phyloP scores from a whole-genome alignment of 2,113 vertebrate species.

The Megaptera novaeangliae region DNA sequence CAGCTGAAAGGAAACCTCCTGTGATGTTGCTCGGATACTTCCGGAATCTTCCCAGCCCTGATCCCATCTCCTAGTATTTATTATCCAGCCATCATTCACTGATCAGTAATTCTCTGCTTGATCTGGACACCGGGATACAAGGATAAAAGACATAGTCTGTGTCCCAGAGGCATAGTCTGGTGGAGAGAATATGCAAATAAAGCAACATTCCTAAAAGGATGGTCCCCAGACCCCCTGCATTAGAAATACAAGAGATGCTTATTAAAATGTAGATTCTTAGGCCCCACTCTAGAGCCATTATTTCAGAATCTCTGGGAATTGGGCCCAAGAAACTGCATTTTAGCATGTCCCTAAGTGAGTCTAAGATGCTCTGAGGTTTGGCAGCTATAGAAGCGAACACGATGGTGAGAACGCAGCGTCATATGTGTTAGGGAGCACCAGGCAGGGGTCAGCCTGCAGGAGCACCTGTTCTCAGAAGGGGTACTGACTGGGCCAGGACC shows the following conservation, averaged over 20 bases:
- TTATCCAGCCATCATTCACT: not conserved
- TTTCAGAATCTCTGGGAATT: not conserved
- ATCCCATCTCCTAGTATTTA: not conserved
- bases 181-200: not conserved
- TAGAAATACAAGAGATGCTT: not conserved
- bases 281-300: not conserved
- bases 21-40: not conserved
- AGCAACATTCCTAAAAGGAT: not conserved
- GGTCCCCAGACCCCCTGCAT: not conserved
- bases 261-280: not conserved
- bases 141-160: not conserved
- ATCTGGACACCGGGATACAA: not conserved
- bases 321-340: not conserved
- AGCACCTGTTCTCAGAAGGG: not conserved
- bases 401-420: accelerated
- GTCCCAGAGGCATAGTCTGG: not conserved
- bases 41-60: not conserved
- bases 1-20: not conserved
- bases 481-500: not conserved
- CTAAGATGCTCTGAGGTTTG: not conserved
- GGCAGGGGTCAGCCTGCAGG: not conserved
- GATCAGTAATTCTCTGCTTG: not conserved
- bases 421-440: not conserved
- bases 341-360: not conserved
- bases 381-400: not conserved